Percentiles rank a stretch among this genome's conserved stretches.
phyloP scores from a whole-genome alignment of 30 jellyfish, hydroid and myxozoan species.

The Sanderia malayensis region DNA sequence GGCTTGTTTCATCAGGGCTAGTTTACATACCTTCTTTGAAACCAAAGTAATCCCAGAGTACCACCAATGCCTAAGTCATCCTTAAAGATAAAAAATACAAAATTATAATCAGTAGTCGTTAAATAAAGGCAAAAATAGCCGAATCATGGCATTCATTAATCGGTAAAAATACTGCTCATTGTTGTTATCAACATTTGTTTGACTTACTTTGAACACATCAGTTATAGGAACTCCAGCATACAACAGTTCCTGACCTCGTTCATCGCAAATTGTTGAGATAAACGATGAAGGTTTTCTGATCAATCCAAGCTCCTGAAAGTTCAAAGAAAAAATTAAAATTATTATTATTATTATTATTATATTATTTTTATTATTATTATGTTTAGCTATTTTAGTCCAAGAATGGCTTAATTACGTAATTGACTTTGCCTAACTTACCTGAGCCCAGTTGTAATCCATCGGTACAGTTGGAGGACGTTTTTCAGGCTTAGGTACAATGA shows the following conservation, averaged over 20 bases:
- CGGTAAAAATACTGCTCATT: too few relatives aligned
- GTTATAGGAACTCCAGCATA: conserved; percentile 96
- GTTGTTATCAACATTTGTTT: too few relatives aligned
- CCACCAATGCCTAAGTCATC: conserved; percentile 98
- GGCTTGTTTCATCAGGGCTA: too few relatives aligned
- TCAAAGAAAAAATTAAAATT: too few relatives aligned
- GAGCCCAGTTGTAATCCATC: conserved; percentile 99
- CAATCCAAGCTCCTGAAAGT: conserved; percentile 87
- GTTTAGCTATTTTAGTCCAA: too few relatives aligned
- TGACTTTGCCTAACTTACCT: too few relatives aligned
- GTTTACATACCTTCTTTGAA: conserved; percentile 94
- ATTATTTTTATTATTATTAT: too few relatives aligned
- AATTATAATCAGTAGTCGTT: too few relatives aligned
- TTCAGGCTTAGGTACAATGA: conserved; percentile 81
- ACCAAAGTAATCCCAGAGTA: conserved; percentile 93
- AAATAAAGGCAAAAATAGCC: too few relatives aligned
- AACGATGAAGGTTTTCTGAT: conserved; percentile 98
- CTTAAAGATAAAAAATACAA: conserved; percentile 43
- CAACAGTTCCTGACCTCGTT: conserved; percentile 93
- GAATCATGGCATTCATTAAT: too few relatives aligned
- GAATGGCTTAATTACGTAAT: too few relatives aligned
- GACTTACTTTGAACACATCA: conserved; percentile 85
- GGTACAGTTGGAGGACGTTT: conserved; percentile 99
- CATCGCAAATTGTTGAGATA: conserved; percentile 98
- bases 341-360: too few relatives aligned